These are phyloP conservation scores for Patella depressa DNA, from an alignment of 2,888 invertebrate genomes.

Conservation along the genomic window DNA sequence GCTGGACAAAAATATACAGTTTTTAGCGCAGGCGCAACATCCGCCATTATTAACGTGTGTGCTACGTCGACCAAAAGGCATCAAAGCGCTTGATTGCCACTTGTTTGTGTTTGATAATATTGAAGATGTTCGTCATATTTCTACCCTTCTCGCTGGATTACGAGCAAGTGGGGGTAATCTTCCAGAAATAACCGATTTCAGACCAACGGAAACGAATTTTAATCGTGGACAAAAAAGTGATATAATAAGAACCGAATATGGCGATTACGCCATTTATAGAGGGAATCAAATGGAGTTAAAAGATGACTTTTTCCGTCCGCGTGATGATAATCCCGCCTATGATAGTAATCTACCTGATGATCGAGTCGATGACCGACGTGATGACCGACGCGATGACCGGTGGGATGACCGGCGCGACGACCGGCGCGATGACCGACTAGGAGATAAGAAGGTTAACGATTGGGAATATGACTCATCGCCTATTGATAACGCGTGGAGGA, in stretches of 20 bases:
- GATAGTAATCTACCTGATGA: conserved; percentile 23
- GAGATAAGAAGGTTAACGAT: not conserved
- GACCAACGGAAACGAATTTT: conserved; percentile 21
- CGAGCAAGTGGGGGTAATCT: conserved; percentile 18
- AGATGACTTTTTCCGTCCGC: conserved; percentile 46
- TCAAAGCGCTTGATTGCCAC: conserved; percentile 98
- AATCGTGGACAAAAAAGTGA: conserved; percentile 39
- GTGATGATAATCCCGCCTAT: conserved; percentile 21
- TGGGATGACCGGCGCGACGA: conserved; percentile 14
- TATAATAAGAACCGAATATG: conserved; percentile 44
- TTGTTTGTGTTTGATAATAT: conserved; percentile 84
- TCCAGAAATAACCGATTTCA: conserved; percentile 16
- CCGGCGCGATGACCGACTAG: conserved; percentile 5
- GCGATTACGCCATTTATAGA: conserved; percentile 45
- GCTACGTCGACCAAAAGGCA: conserved; percentile 92
- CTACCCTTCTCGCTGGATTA: conserved; percentile 25
- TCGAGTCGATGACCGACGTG: conserved; percentile 20
- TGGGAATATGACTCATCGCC: conserved; percentile 1
- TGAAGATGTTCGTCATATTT: conserved; percentile 50
- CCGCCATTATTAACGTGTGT: conserved; percentile 98
- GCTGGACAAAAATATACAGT: conserved; percentile 94
- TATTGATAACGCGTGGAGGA: not conserved
- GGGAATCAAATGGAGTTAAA: conserved; percentile 42
- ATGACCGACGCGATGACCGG: conserved; percentile 14
- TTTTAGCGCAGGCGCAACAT: conserved; percentile 91